Conservation (phyloP, 2,113 vertebrate species). For the Egretta garzetta region DNA sequence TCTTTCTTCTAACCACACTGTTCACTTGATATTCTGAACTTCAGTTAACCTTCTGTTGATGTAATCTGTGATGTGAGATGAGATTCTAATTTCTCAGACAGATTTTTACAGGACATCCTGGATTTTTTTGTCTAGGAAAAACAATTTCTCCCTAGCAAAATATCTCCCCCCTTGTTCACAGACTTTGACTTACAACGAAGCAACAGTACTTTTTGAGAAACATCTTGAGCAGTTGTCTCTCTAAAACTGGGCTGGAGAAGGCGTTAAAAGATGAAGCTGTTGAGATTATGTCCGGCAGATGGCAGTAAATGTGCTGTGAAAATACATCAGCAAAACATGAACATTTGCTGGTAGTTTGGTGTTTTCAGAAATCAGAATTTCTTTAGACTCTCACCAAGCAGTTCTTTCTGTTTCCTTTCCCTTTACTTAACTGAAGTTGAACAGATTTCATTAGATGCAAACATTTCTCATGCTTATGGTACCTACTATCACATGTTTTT, state of each 20-base stretch:
- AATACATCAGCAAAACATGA: neutral
- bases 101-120: neutral
- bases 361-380: neutral
- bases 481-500: neutral
- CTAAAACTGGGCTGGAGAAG: neutral
- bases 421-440: neutral
- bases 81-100: neutral
- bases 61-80: neutral
- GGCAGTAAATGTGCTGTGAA: slow-evolving; percentile 48
- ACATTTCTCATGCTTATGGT: neutral
- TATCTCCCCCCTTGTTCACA: neutral
- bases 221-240: neutral
- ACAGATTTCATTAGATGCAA: neutral
- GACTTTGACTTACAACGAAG: neutral
- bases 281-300: slow-evolving; percentile 51
- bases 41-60: neutral
- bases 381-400: neutral
- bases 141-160: neutral
- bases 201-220: neutral
- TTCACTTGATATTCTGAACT: neutral
- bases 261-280: neutral
- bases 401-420: neutral
- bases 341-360: neutral
- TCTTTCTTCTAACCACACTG: neutral
- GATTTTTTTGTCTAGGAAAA: neutral